Evolutionary conservation across 2,113 vertebrate species (phyloP).

Genomic region (Phylloscopus trochilus): DNA sequence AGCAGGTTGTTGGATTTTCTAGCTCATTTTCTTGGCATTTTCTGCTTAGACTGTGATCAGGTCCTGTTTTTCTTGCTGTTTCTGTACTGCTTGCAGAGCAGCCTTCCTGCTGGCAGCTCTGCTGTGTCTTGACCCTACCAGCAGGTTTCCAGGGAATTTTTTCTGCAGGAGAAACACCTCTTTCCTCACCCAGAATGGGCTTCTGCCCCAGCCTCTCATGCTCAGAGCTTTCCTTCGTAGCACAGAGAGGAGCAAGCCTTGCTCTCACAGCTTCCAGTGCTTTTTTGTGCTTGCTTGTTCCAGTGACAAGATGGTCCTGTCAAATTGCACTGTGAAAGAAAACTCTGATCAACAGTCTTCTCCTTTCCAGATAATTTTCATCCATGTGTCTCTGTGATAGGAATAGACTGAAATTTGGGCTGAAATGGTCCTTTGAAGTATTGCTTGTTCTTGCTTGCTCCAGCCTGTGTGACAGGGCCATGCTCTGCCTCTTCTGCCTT

Average conservation of each 20-base stretch:
- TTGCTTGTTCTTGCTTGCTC: not conserved
- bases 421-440: not conserved
- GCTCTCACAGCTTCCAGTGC: not conserved
- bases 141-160: not conserved
- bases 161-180: not conserved
- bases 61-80: not conserved
- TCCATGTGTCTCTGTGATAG: not conserved
- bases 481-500: not conserved
- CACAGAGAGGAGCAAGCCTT: not conserved
- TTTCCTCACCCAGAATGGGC: not conserved
- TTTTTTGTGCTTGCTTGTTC: not conserved
- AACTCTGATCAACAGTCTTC: not conserved
- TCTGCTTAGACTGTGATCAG: not conserved
- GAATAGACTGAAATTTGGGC: not conserved
- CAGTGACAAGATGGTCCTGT: not conserved
- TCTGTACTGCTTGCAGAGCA: not conserved
- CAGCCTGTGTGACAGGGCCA: accelerated
- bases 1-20: not conserved
- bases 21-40: not conserved
- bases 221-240: not conserved
- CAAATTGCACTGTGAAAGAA: not conserved
- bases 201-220: not conserved
- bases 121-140: not conserved
- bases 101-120: not conserved
- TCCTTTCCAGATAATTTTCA: not conserved